Percentiles rank a stretch among this genome's conserved stretches.
Evolutionary conservation across 1,140 invertebrate genomes (phyloP).

Genomic region (Medauroidea extradentata): DNA sequence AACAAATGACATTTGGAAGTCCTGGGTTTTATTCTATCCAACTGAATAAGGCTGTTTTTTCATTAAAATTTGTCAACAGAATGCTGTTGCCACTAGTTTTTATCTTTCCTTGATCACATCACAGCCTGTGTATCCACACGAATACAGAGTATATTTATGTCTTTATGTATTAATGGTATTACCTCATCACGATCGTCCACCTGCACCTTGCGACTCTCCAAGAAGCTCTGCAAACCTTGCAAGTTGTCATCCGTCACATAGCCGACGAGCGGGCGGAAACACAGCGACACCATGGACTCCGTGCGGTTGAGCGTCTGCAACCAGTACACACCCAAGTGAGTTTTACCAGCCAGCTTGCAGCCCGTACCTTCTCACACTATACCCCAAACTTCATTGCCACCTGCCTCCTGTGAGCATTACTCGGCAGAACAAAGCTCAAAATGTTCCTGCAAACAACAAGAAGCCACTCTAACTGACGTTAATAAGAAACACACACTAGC

Average conservation of each 20-base stretch:
- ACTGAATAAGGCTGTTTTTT: too few species aligned
- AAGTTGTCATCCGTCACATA: constrained; percentile 79
- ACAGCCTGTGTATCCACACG: too few species aligned
- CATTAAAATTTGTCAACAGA: too few species aligned
- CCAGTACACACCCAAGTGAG: constrained; percentile 11
- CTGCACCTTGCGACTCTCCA: constrained; percentile 73
- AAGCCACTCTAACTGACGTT: not conserved
- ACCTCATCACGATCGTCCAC: constrained; percentile 91
- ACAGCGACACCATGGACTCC: constrained; percentile 87
- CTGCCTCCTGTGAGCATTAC: not conserved
- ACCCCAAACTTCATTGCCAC: not conserved
- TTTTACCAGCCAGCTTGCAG: too few species aligned
- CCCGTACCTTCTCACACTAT: not conserved
- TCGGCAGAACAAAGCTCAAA: not conserved
- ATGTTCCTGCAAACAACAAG: not conserved
- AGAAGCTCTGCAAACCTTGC: constrained; percentile 68
- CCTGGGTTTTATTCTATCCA: too few species aligned
- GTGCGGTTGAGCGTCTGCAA: constrained; percentile 54
- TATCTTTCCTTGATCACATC: too few species aligned
- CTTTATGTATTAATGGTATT: too few species aligned
- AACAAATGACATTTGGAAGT: too few species aligned
- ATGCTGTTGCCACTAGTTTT: too few species aligned
- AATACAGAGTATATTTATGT: too few species aligned
- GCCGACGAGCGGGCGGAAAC: constrained; percentile 70
- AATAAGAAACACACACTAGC: not conserved